These are phyloP conservation scores for Orcinus orca DNA, from an alignment of 2,113 vertebrate genomes.

Conservation along the genomic window DNA sequence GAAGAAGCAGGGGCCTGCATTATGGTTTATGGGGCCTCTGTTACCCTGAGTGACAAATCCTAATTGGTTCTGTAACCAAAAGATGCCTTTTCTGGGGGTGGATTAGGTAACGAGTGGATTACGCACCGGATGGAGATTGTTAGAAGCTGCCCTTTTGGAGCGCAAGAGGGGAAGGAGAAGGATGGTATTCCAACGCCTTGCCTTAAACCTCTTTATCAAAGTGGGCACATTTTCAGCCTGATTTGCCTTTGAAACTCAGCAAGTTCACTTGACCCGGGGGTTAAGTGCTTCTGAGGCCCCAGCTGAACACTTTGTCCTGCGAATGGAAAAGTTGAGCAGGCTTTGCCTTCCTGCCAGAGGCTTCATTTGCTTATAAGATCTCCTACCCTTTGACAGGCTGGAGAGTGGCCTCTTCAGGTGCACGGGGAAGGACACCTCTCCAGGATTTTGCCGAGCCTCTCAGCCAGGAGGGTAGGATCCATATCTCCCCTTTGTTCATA, in stretches of 20 bases:
- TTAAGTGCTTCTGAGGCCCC: constrained; percentile 79
- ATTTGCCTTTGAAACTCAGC: constrained; percentile 60
- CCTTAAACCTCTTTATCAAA: constrained; percentile 66
- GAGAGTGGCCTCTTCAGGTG: constrained; percentile 11
- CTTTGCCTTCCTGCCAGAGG: constrained; percentile 69
- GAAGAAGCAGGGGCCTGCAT: neutral
- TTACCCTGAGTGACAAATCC: neutral
- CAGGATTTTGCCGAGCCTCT: neutral
- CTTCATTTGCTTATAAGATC: constrained; percentile 76
- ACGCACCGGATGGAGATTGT: neutral
- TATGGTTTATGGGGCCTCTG: neutral
- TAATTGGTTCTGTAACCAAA: neutral
- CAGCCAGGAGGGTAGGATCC: neutral
- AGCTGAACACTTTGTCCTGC: constrained; percentile 72
- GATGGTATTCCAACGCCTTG: neutral
- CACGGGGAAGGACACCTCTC: neutral
- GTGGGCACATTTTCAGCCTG: constrained; percentile 60
- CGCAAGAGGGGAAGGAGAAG: neutral
- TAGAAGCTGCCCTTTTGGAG: neutral
- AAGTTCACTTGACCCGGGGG: constrained; percentile 79
- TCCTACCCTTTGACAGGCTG: constrained; percentile 63
- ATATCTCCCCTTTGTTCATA: neutral
- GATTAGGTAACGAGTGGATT: neutral
- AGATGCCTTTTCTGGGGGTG: too few relatives aligned
- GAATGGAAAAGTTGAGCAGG: constrained; percentile 76